phyloP scores from a whole-genome alignment of 1,140 invertebrate genomes.

The Drosophila melanogaster region Release_6_plus_ISO1_MT NT_033779.5:12719001-12719500 shows the following conservation, averaged over 20 bases:
- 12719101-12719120: conserved; percentile 5
- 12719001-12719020: conserved; percentile 72
- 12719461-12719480: conserved; percentile 21
- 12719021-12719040: conserved; percentile 30
- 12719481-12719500: no score
- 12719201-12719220: conserved; percentile 20
- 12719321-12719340: conserved; percentile 17
- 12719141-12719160: conserved; percentile 5
- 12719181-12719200: background rate
- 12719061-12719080: conserved; percentile 59
- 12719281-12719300: conserved; percentile 5
- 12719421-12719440: conserved; percentile 55
- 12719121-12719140: conserved; percentile 1
- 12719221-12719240: conserved; percentile 43
- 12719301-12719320: background rate
- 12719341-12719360: conserved; percentile 58
- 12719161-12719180: conserved; percentile 32
- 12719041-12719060: conserved; percentile 67
- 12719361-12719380: conserved; percentile 30
- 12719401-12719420: conserved; percentile 2
- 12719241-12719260: conserved; percentile 77
- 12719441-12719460: conserved; percentile 29
- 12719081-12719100: conserved; percentile 8
- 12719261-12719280: conserved; percentile 30
- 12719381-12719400: conserved; percentile 14